Evolutionary conservation across 2,113 vertebrate species (phyloP), one percentile per base, ranked within the genome.

Genomic region (Oceanodroma tethys): DNA sequence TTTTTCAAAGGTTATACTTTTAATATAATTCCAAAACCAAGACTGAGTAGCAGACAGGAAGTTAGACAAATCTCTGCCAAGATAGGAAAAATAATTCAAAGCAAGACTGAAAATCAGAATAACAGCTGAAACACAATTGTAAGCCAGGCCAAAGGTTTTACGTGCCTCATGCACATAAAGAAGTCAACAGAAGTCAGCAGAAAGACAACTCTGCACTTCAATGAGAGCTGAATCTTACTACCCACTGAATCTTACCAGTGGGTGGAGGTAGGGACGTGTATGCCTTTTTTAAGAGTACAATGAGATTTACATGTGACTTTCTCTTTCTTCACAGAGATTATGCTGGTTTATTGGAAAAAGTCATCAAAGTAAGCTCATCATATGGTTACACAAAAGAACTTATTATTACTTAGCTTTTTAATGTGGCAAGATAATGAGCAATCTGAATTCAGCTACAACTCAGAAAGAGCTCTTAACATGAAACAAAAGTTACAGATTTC

Each of bases 371-470:
- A 86, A 90, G 38, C 50, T 93, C 88, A 76, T 94, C 89, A 93
- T 30, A 92, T 81, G 65, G 52, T 38, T 88, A 67, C 53, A 94
- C 92, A 96, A 95, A 96, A 95, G 86, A 96, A 94, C 72, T 50
- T 94, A 74, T 93, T 92, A 94, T 92, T 95, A 94, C 91, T 86
- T 91, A 79, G 16, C 70, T 91, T 97, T 93, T 84, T 87, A 95
- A 92, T 45, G 76, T 95, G 86, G 60, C 73, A 92, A 91, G 88
- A 94, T 95, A 97, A 96, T 84, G 70, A 90, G 95, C 43, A 84
- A 93, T 81, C 73, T 84, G 86, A 92, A 87, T 92, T 86, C 65
- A 91, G 47, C 56, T 91, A 68, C 47, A 48, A 8, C 25, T 90
- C 45, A 88, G 30, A 73, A 13, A 84, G 45, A 78, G 26, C 23